These are phyloP conservation scores for Actenoides lindsayi DNA, from an alignment of 2,113 vertebrate genomes.

Conservation along the genomic window DNA sequence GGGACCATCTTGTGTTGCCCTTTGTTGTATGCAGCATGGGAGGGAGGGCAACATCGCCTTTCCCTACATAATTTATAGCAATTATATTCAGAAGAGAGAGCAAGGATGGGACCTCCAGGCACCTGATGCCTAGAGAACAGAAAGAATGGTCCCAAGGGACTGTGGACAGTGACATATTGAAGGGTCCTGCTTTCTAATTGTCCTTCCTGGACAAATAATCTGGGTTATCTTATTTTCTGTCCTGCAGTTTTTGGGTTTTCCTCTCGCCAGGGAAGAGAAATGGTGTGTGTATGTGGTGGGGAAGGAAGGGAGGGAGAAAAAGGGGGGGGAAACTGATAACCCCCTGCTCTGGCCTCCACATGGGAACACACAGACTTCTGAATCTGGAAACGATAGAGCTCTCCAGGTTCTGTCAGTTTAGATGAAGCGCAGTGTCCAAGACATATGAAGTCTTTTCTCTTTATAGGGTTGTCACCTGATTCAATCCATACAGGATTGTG, in stretches of 20 bases:
- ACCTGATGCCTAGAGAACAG: background rate
- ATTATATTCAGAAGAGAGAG: background rate
- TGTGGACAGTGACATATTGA: background rate
- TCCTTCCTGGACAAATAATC: background rate
- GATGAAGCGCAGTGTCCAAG: background rate
- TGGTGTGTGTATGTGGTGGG: background rate
- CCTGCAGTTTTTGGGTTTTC: background rate
- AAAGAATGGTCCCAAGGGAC: background rate
- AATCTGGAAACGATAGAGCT: background rate
- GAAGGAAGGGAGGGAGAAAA: background rate
- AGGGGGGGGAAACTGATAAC: background rate
- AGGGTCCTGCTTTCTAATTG: background rate
- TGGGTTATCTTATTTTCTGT: background rate
- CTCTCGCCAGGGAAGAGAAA: background rate
- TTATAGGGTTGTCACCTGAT: background rate
- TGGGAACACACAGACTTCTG: background rate
- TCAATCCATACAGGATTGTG: background rate
- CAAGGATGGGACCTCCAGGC: background rate
- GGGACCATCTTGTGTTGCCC: background rate
- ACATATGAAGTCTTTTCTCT: background rate
- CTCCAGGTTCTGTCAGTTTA: background rate
- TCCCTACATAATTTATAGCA: background rate
- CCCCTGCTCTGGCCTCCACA: fast-evolving
- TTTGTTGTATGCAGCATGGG: background rate
- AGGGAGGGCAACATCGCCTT: background rate